Base-by-base conservation (phyloP, 2,888 invertebrate genomes). In the Boloria euphrosyne region DNA sequence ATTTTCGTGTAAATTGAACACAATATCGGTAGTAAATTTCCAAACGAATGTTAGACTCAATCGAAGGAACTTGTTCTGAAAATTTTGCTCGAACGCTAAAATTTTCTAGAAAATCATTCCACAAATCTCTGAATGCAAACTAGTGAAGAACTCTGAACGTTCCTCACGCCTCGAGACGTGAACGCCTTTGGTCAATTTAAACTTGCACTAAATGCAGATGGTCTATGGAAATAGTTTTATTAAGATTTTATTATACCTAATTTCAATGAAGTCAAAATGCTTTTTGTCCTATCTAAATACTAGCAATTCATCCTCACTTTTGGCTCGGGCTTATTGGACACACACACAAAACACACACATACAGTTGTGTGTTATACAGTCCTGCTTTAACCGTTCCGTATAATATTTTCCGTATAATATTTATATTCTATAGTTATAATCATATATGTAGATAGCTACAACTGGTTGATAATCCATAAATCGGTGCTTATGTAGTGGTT, bases 151-250 rank as follows among this genome's bases (percentile, higher is more conserved):
- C 58, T 55, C 49, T 18, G 59, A 49, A 22, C 67, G 22, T 47
- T 44, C 38, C 49, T 22, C 66, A 31, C 57, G 47, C 47, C 64
- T 65, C 65, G 72, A 68, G 67, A 49, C 62, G 59, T 67, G 71
- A 73, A 77, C 76, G 75, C 78, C 79, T 78, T 82, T 74, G 79
- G 79, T 78, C 80, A 84, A 85, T 86, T 85, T 81, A 81, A 85
- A 84, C 71, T 86, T 84, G 71, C 72, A 51, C 76, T 44, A 16
- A 62, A 62, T 60, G 50, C 58, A 47, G 61, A 43, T 44, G 62
- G 51, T 66, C 59, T 53, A 60, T 55, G 51, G 43, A 65, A 65
- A 51, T 65, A 55, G 53, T 65, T 71, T 43, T 46, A 61, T 51
- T 31, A 51, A 51, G 65, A 62, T 60, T 59, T 55, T 62, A 22